Percentiles rank a stretch among this genome's conserved stretches.
These are phyloP conservation scores for Cydia amplana DNA, from an alignment of 1,140 invertebrate species.

Conservation along the genomic window DNA sequence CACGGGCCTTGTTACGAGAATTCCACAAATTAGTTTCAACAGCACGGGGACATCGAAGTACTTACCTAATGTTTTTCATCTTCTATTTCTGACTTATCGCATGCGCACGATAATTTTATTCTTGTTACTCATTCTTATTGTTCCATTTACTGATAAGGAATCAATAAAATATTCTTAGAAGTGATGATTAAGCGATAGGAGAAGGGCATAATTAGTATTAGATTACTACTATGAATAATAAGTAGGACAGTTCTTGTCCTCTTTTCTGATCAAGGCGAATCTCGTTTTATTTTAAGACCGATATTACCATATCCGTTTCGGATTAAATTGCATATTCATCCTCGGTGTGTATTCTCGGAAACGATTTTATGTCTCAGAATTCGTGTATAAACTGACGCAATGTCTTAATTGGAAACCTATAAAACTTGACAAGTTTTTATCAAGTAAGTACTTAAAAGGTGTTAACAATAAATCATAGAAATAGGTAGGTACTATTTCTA, in stretches of 20 bases:
- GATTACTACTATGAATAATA: constrained; percentile 12
- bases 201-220: constrained; percentile 22
- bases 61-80: background rate
- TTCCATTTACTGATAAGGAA: constrained; percentile 25
- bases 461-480: background rate
- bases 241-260: background rate
- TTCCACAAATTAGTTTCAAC: background rate
- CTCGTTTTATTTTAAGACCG: background rate
- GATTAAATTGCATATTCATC: constrained; percentile 14
- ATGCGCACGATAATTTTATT: constrained; percentile 11
- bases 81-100: constrained; percentile 18
- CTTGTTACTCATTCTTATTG: constrained; percentile 25
- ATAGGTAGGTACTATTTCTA: background rate
- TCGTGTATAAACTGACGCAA: constrained; percentile 13
- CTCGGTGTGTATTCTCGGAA: constrained; percentile 9
- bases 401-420: constrained; percentile 1
- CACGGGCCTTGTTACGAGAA: background rate
- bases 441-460: background rate
- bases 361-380: background rate
- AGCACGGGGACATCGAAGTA: background rate
- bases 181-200: constrained; percentile 19
- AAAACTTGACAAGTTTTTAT: constrained; percentile 1
- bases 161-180: constrained; percentile 24
- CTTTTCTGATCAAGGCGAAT: background rate
- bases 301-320: constrained; percentile 12